A percentile compares a stretch with the other conserved stretches of the same genome.
phyloP scores from a whole-genome alignment of 2,888 invertebrate genomes.

The Lasioglossum morio region DNA sequence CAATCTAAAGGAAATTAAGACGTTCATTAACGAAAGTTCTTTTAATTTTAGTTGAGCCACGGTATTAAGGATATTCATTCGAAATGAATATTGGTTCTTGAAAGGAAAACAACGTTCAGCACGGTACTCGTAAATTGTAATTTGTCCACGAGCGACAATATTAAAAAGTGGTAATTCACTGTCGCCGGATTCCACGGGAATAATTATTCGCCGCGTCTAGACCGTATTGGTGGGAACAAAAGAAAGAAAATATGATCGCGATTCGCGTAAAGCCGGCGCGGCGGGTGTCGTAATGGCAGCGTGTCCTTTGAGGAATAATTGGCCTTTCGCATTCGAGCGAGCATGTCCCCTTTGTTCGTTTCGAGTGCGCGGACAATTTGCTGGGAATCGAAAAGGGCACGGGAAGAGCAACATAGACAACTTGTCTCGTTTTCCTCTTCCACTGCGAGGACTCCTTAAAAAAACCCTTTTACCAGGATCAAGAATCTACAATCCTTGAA shows the following conservation, averaged over 20 bases:
- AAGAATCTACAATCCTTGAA: not conserved
- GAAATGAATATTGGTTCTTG: not conserved
- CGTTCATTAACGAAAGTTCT: not conserved
- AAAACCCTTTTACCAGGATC: not conserved
- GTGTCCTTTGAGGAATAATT: slow-evolving; percentile 35
- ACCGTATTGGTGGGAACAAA: not conserved
- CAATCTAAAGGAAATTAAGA: not conserved
- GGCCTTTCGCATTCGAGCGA: not conserved
- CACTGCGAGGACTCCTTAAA: slow-evolving; percentile 6
- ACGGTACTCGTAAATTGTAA: not conserved
- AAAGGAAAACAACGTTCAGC: not conserved
- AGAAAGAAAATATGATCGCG: not conserved
- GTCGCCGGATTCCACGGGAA: not conserved
- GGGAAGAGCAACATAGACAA: not conserved
- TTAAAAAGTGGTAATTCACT: not conserved
- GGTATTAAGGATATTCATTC: not conserved
- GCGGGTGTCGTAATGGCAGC: slow-evolving; percentile 20
- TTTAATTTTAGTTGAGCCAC: not conserved
- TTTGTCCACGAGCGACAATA: not conserved
- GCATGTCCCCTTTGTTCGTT: slow-evolving; percentile 10
- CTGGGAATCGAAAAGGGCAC: not conserved
- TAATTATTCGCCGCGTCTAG: not conserved
- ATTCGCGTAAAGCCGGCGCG: not conserved
- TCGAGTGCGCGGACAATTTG: slow-evolving; percentile 14
- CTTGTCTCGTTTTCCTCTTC: not conserved